These are phyloP conservation scores for Toxotes jaculatrix DNA, from an alignment of 2,113 vertebrate species.

Conservation along the genomic window DNA sequence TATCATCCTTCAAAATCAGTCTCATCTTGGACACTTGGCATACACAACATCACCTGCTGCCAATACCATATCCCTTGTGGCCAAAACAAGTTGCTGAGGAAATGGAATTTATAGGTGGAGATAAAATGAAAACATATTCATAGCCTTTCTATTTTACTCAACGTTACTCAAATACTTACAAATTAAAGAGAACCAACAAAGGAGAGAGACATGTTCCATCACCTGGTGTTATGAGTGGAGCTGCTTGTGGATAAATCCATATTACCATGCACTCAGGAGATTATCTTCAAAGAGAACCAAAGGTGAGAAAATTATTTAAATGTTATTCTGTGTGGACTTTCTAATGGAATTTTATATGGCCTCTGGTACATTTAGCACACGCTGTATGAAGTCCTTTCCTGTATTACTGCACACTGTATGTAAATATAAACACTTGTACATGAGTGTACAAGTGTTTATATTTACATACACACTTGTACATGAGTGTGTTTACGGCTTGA, in stretches of 20 bases:
- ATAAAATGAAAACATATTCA: conserved; percentile 63
- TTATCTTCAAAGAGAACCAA: conserved; percentile 56
- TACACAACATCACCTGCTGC: conserved; percentile 18
- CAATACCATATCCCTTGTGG: conserved; percentile 20
- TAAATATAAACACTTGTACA: neutral
- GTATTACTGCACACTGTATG: too few species aligned
- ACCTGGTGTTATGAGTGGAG: conserved; percentile 33
- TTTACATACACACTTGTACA: neutral
- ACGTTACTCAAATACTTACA: conserved; percentile 27
- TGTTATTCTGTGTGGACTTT: conserved; percentile 12
- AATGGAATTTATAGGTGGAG: conserved; percentile 23
- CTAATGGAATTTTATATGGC: conserved; percentile 9
- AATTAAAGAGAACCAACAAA: conserved; percentile 25
- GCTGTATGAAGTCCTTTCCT: neutral
- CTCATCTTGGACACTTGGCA: conserved; percentile 23
- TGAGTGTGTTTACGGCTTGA: neutral
- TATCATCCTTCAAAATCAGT: conserved; percentile 8
- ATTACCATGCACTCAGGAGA: conserved; percentile 28
- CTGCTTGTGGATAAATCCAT: conserved; percentile 39
- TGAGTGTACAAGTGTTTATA: neutral
- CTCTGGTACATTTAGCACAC: neutral
- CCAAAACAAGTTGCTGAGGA: conserved; percentile 21
- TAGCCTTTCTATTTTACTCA: conserved; percentile 62
- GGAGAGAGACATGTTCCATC: conserved; percentile 33
- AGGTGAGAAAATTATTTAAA: conserved; percentile 24